Percentiles rank a stretch among this genome's conserved stretches.
Conservation (phyloP, 2,113 vertebrate species). For the Tonatia bakeri region DNA sequence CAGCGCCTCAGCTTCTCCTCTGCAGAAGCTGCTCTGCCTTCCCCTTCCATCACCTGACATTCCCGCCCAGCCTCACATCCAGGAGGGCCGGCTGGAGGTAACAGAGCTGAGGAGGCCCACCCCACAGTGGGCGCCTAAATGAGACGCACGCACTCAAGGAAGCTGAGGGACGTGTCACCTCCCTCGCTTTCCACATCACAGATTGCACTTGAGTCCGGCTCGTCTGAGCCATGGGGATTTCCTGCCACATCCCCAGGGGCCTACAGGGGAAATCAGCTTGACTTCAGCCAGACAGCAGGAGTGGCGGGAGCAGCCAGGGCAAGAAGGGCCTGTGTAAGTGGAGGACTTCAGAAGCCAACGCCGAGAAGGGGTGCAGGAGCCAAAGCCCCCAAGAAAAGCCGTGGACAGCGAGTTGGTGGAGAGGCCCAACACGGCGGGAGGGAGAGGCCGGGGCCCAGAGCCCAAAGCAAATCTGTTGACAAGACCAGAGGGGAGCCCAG, state of each 20-base stretch:
- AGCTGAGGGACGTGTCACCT: neutral
- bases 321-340: neutral
- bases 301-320: no score
- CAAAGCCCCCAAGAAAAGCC: neutral
- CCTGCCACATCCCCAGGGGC: neutral
- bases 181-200: neutral
- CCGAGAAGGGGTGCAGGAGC: neutral
- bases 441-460: neutral
- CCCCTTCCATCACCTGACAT: neutral
- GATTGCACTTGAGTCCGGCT: neutral
- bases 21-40: neutral
- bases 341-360: neutral
- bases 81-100: neutral
- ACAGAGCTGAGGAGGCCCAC: neutral
- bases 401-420: neutral
- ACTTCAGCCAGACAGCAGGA: neutral
- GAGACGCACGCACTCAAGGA: neutral
- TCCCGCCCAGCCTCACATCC: neutral
- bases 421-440: neutral
- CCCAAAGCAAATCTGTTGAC: neutral
- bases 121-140: fast-evolving
- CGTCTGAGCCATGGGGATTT: neutral
- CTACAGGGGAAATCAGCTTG: neutral
- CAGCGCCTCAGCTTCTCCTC: neutral
- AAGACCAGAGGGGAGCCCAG: neutral